These are phyloP conservation scores for Chelon labrosus DNA, from an alignment of 2,797 vertebrate genomes.

Conservation along the genomic window DNA sequence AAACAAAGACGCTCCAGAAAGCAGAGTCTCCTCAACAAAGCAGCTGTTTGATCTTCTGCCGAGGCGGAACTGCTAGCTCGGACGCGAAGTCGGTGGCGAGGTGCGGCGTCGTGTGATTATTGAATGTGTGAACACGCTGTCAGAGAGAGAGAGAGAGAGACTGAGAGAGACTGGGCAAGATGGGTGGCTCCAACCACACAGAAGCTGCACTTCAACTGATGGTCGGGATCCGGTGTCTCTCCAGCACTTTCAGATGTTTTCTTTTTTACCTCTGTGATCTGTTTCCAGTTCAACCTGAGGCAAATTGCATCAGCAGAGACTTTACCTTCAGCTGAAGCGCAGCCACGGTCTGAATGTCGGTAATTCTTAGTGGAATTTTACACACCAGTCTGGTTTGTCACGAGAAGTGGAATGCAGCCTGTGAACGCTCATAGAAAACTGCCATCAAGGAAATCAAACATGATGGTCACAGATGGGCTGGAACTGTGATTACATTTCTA, in stretches of 20 bases:
- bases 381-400: not conserved
- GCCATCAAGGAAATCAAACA: no score
- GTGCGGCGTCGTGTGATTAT: constrained; percentile 23
- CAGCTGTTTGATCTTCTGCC: constrained; percentile 38
- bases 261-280: constrained; percentile 4
- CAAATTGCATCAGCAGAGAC: not conserved
- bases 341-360: not conserved
- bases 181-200: constrained; percentile 26
- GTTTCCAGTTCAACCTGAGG: constrained; percentile 21
- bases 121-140: constrained; percentile 37
- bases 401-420: not conserved
- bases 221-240: constrained; percentile 4
- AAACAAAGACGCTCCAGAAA: not conserved
- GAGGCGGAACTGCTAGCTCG: constrained; percentile 40
- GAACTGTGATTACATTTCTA: no score
- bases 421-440: no score
- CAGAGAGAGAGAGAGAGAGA: constrained; percentile 10
- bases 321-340: constrained; percentile 4
- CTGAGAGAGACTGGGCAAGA: not conserved
- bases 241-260: constrained; percentile 4
- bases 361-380: not conserved
- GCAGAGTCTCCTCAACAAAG: not conserved
- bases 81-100: constrained; percentile 22
- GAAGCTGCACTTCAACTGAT: not conserved
- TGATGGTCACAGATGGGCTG: no score